Base-by-base conservation (phyloP, 2,888 invertebrate species). In the Agonum fuliginosum region DNA sequence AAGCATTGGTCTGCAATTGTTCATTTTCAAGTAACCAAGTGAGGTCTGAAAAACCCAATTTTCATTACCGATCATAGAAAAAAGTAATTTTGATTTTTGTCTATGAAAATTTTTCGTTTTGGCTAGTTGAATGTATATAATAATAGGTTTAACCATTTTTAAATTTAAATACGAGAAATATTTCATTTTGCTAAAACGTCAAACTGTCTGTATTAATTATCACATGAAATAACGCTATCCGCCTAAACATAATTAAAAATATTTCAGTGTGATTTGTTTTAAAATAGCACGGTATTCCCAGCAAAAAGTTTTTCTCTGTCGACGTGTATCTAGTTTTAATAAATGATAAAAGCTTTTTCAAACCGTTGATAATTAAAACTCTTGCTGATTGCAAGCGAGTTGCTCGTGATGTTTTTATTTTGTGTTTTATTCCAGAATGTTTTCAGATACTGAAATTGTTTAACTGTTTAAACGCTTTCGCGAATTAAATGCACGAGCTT, bases 261-360 rank as follows among this genome's bases (percentile, higher is more conserved):
- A 54, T 54, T 54, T 54, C 54, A 54, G 24, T 54, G 54, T 24
- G 54, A 54, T 54, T 54, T 54, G 54, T 54, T 54, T 54, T 54
- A 54, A 54, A 54, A 54, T 54, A 54, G 54, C n/a, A n/a, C n/a
- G n/a, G n/a, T 12, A 62, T 30, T 62, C 20, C 17, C 30, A 30
- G 30, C 30, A 30, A 30, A 62, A 62, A 62, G 10, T 30, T 62
- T 14, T 17, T 62, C 58, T 62, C 54, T 54, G 54, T 37, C 37
- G 37, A n/a, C 46, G 17, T 30, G 30, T 30, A 34, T 62, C 58
- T 62, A 62, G 58, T 62, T 62, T 62, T 62, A 62, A 62, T 62
- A 62, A 62, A 62, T 62, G 58, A 62, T 62, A 62, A 62, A 62
- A 62, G 58, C 58, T 62, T 62, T 58, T 62, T 30, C 58, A 30